Evolutionary conservation across 2,113 vertebrate species (phyloP), one percentile per base, ranked within the genome.

Genomic region (Nothobranchius furzeri): DNA sequence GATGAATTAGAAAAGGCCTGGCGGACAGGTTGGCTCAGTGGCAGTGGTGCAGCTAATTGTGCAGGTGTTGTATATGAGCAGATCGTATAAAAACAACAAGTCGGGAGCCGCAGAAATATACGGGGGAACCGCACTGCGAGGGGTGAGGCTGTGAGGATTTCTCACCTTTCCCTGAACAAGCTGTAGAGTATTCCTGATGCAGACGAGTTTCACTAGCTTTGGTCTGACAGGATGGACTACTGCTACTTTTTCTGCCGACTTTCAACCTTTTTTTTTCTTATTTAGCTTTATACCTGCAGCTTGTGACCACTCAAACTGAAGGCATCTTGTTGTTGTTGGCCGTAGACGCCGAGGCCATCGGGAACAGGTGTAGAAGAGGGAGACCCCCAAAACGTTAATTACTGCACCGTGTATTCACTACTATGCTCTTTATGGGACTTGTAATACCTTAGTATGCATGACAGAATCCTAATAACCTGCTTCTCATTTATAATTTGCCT

Each of bases 401-500:
- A 86, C 77, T 47, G 59, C 68, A 62, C 50, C 64, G 67, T 81
- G 70, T 73, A 81, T 83, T 82, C 75, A 59, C 78, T 61, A 14
- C 51, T 76, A 75, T 61, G 76, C 69, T 72, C 83, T 88, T 89
- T 87, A 82, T 85, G 83, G 83, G 75, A 84, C 68, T 82, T 86
- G 73, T 76, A 87, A 84, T 70, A 79, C 84, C 87, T 89, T 79
- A 83, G 76, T 82, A 87, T 91, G 88, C 91, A 79, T 88, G 91
- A 89, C 87, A 90, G 83, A 85, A 88, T 91, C 85, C 82, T 91
- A 91, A 93, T 91, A 92, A 90, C 85, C 78, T 79, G 81, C 84
- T 87, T 84, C 85, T 91, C 87, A 85, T 93, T 91, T 87, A 79
- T 91, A 85, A 87, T 90, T 86, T 88, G 90, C 88, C 89, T 86